These are phyloP conservation scores for Manis pentadactyla DNA, from an alignment of 2,797 vertebrate genomes.

Conservation along the genomic window DNA sequence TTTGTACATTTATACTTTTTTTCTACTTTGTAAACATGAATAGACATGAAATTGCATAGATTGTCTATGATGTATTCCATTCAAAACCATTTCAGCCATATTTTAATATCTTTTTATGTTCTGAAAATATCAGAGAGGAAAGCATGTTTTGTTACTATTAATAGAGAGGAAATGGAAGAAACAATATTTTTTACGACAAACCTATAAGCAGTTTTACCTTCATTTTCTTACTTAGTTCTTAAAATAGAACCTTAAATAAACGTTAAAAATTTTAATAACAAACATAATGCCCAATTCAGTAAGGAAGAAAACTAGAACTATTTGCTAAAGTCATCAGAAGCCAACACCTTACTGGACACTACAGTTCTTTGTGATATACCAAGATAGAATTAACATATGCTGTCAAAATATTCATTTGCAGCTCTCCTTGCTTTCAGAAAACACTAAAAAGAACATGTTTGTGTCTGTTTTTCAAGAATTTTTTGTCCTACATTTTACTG, in stretches of 20 bases:
- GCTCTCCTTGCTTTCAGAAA: background rate
- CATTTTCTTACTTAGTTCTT: background rate
- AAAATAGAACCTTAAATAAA: background rate
- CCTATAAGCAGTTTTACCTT: background rate
- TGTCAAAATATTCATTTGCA: background rate
- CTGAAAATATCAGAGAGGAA: background rate
- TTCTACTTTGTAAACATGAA: background rate
- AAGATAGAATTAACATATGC: background rate
- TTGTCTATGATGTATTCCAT: background rate
- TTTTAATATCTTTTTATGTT: background rate
- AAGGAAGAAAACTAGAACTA: background rate
- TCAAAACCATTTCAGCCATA: background rate
- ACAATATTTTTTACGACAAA: background rate
- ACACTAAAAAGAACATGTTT: background rate
- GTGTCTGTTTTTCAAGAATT: background rate
- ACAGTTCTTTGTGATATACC: background rate
- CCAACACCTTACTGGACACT: fast-evolving
- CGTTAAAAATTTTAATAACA: background rate
- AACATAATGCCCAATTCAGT: background rate
- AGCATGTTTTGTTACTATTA: background rate
- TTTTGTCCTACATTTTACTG: background rate
- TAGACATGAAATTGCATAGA: background rate
- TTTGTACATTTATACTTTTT: background rate
- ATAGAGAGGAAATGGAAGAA: background rate
- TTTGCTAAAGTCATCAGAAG: background rate